Conservation (phyloP, 2,888 invertebrate genomes). For the Harpagoxenus sublaevis region DNA sequence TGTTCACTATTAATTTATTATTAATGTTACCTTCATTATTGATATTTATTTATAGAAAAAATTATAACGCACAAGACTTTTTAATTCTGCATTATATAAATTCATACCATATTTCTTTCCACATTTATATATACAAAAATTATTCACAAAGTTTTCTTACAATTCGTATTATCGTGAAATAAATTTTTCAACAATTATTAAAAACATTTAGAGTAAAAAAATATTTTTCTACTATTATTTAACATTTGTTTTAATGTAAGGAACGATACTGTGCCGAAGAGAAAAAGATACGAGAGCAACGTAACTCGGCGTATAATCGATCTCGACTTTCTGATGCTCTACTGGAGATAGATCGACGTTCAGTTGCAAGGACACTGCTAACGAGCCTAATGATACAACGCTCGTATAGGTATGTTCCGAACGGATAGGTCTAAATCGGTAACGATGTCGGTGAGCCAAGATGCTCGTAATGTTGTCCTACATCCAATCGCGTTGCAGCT, state of each 20-base stretch:
- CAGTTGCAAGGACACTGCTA: slow-evolving; percentile 64
- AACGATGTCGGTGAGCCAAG: slow-evolving; percentile 75
- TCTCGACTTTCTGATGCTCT: slow-evolving; percentile 26
- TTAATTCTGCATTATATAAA: background rate
- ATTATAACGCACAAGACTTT: background rate
- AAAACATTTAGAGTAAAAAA: background rate
- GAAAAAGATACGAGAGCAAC: background rate
- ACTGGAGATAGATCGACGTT: slow-evolving; percentile 39
- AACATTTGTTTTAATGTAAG: background rate
- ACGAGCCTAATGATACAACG: slow-evolving; percentile 77
- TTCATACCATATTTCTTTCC: background rate
- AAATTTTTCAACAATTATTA: background rate
- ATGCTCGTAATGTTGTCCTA: slow-evolving; percentile 73
- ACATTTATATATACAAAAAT: background rate
- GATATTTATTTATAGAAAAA: background rate
- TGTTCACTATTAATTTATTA: too few relatives aligned
- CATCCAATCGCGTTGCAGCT: slow-evolving; percentile 68
- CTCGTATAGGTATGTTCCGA: slow-evolving; percentile 73
- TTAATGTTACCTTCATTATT: background rate
- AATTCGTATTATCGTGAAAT: too few relatives aligned
- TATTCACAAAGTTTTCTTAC: background rate
- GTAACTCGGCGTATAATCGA: background rate
- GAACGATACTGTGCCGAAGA: background rate
- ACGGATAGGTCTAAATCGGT: slow-evolving; percentile 81
- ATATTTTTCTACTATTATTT: background rate